Base-by-base conservation (phyloP, 2,797 vertebrate species). In the Rhabdomys pumilio region DNA sequence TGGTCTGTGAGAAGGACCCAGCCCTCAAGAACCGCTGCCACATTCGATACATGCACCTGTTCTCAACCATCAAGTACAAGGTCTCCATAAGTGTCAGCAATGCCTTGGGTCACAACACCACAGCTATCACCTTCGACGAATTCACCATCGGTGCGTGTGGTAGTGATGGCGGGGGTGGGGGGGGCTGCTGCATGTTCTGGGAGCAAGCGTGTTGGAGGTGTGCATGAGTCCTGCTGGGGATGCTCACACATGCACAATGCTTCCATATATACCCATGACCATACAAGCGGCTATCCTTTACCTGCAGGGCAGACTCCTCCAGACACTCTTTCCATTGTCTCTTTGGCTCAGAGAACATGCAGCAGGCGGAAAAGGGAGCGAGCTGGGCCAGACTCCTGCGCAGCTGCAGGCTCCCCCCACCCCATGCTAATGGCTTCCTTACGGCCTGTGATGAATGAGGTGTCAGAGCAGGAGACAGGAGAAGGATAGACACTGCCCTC, bases 11-110 rank as follows among this genome's bases (percentile, higher is more conserved):
- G 98, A 99, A 99, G 97, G 99, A 99, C 83, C 93, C 98, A 0
- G 92, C 99, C 96, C 99, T 99, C 96, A 99, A 99, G 98, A 99
- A 99, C 98, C 99, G 99, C 95, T 99, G 99, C 97, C 99, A 99
- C 85, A 99, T 99, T 86, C 99, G 98, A 90, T 99, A 99, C 96
- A 98, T 99, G 20, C 99, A 99, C 97, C 99, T 99, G 96, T 99
- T 99, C 98, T 99, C 99, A 1, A 99, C 98, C 22, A 98, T 98
- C 98, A 99, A 99, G 90, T 99, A 99, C 99, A 99, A 98, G 96
- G 99, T 99, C 95, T 99, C 99, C 1, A 98, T 99, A 97, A 99
- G 99, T 0, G 99, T 99, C 44, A 98, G 99, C 96, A 99, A 99
- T 34, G 98, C 99, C 22, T 98, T 99, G 98, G 99, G 99, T 65